Evolutionary conservation across 2,113 vertebrate genomes (phyloP), one percentile per base, ranked within the genome.

Genomic region (Procavia capensis): DNA sequence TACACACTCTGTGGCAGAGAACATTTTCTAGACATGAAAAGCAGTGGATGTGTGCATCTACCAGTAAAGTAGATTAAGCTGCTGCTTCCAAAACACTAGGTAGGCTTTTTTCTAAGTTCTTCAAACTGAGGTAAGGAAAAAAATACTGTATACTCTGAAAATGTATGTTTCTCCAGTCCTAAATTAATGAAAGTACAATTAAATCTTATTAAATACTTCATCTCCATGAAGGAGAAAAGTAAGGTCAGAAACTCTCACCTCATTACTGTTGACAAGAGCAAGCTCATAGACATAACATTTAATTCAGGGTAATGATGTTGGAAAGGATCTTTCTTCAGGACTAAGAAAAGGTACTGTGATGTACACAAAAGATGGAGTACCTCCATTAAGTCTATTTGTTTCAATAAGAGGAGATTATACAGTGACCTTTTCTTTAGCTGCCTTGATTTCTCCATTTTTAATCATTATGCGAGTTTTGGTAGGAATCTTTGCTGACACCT

Each of bases 301-400:
- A 95, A 50, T 14, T 36, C 3, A 54, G 50, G 36, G 20, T 11
- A 92, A 93, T 74, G 57, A 90, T 93, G 70, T 0, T 16, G 13
- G 0, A 88, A 96, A 86, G 4, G 31, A 87, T 87, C 43, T 45
- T 88, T 94, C 74, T 92, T 76, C 20, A 66, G 24, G 50, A 89
- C 6, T 9, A 41, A 20, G 39, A 59, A 93, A 88, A 88, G 24
- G 64, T 59, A 90, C 4, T 0, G 50, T 92, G 72, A 90, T 92
- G 64, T 74, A 85, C 86, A 22, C 41, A 86, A 96, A 98, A 99
- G 98, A 99, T 97, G 96, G 98, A 99, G 95, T 92, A 96, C 96
- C 98, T 98, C 96, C 98, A 99, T 99, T 99, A 99, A 98, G 98
- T 98, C 97, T 98, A 98, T 99, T 99, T 99, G 98, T 99, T 99